Percentiles rank a stretch among this genome's conserved stretches.
phyloP scores from a whole-genome alignment of 2,797 vertebrate genomes.

The Diplodus sargus region DNA sequence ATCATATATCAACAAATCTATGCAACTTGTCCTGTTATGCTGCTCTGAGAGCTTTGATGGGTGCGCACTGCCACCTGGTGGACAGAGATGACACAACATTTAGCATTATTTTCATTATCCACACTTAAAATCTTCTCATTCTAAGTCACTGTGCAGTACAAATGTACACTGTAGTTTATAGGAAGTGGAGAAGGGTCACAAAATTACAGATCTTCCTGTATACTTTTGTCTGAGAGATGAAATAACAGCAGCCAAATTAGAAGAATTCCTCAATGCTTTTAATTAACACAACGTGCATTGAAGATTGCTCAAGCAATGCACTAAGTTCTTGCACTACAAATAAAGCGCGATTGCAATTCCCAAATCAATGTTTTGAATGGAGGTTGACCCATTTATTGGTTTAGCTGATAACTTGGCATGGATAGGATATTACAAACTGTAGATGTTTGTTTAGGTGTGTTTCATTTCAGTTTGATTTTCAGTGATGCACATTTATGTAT shows the following conservation, averaged over 20 bases:
- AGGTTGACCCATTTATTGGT: no score
- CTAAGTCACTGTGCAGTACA: not conserved
- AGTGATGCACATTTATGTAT: no score
- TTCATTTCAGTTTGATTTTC: no score
- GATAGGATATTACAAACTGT: no score
- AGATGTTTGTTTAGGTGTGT: no score
- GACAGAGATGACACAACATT: not conserved
- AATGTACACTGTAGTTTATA: not conserved
- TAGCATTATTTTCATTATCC: not conserved
- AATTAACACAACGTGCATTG: not conserved
- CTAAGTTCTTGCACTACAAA: not conserved
- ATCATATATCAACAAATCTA: conserved; percentile 24
- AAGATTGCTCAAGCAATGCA: not conserved
- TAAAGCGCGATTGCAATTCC: not conserved
- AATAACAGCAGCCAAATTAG: not conserved
- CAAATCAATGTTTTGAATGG: not conserved
- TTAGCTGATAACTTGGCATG: no score
- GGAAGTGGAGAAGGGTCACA: no score
- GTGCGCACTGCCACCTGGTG: conserved; percentile 60
- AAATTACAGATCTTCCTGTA: not conserved
- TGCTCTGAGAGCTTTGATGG: not conserved
- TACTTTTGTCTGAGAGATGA: not conserved
- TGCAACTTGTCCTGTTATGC: not conserved
- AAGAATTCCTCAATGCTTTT: not conserved
- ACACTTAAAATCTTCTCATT: not conserved